These are phyloP conservation scores for Boloria selene DNA, from an alignment of 2,888 invertebrate genomes.

Conservation along the genomic window DNA sequence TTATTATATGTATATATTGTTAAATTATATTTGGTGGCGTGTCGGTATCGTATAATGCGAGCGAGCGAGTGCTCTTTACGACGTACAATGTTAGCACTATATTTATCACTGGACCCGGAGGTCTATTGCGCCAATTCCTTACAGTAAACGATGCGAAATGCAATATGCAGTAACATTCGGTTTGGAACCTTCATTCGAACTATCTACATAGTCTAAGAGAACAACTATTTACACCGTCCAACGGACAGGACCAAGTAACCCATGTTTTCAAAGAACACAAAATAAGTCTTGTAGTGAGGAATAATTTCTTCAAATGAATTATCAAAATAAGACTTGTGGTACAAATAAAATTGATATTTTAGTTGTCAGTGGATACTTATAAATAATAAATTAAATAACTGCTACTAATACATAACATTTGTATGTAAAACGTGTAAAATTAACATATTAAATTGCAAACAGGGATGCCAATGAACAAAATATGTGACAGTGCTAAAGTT, in stretches of 20 bases:
- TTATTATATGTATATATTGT: too few species aligned
- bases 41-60: constrained; percentile 14
- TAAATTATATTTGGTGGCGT: background rate
- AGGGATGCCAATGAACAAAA: background rate
- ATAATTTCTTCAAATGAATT: too few species aligned
- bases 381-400: background rate
- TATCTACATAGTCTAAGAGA: constrained; percentile 33
- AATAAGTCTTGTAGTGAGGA: background rate
- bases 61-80: constrained; percentile 14
- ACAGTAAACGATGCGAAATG: constrained; percentile 19
- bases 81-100: constrained; percentile 35
- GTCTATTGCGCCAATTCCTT: constrained; percentile 35
- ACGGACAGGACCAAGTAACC: background rate
- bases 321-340: too few species aligned
- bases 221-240: constrained; percentile 26
- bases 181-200: constrained; percentile 22
- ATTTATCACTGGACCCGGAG: constrained; percentile 34
- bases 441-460: too few species aligned
- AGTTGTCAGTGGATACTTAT: background rate
- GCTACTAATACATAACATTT: background rate
- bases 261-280: background rate
- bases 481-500: too few species aligned
- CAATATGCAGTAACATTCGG: constrained; percentile 17
- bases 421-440: background rate
- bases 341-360: too few species aligned